Evolutionary conservation across 2,113 vertebrate genomes (phyloP).

Genomic region (Mirza zaza): DNA sequence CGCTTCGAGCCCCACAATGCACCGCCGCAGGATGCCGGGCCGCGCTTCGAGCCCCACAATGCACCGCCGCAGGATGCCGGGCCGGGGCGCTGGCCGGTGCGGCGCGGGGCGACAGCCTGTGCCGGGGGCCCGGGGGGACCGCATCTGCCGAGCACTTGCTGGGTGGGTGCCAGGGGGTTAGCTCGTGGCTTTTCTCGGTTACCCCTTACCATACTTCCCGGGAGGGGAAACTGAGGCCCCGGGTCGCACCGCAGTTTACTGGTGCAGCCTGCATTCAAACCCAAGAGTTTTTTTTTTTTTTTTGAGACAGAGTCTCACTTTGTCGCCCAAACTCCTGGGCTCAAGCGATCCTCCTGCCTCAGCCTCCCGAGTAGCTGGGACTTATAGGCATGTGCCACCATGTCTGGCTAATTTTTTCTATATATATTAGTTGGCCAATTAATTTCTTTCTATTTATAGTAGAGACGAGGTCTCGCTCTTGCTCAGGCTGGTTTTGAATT

Average conservation of each 20-base stretch:
- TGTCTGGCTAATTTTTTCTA: too few relatives aligned
- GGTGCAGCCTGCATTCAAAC: neutral
- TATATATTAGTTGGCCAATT: too few relatives aligned
- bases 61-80: neutral
- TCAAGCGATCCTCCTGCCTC: too few relatives aligned
- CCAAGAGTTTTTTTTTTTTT: too few relatives aligned
- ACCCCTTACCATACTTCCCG: neutral
- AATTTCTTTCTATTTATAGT: too few relatives aligned
- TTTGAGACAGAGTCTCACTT: too few relatives aligned
- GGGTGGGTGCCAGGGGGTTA: neutral
- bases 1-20: slow-evolving; percentile 68
- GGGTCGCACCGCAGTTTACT: neutral
- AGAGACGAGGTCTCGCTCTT: too few relatives aligned
- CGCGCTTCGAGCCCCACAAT: slow-evolving; percentile 51
- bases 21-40: neutral
- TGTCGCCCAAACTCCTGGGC: too few relatives aligned
- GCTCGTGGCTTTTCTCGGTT: neutral
- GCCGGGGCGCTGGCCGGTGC: accelerated
- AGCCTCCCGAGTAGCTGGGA: too few relatives aligned
- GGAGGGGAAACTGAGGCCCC: neutral
- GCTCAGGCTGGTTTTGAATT: too few relatives aligned
- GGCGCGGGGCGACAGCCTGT: accelerated
- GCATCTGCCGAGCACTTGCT: neutral
- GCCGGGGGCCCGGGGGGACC: accelerated
- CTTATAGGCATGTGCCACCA: too few relatives aligned